Conservation (phyloP, 2,797 vertebrate species). For the Pelochelys cantorii region DNA sequence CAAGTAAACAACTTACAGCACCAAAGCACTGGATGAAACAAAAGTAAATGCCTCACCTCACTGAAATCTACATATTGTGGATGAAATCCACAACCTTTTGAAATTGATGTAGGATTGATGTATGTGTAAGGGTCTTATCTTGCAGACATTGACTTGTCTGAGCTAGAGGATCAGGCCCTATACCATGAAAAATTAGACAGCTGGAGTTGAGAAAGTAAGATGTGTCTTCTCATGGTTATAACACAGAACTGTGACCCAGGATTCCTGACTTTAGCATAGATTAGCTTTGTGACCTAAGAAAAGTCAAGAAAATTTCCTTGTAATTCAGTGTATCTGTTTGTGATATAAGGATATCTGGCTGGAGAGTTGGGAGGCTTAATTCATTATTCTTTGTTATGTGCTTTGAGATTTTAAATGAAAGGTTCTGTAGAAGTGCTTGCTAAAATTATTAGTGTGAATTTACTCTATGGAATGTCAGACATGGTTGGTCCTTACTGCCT, state of each 20-base stretch:
- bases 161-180: slow-evolving; percentile 22
- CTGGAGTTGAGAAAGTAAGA: slow-evolving; percentile 41
- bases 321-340: not conserved
- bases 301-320: not conserved
- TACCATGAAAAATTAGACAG: slow-evolving; percentile 39
- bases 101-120: not conserved
- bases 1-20: not conserved
- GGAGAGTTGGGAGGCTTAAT: not conserved
- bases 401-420: not conserved
- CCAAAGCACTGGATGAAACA: not conserved
- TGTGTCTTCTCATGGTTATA: slow-evolving; percentile 23
- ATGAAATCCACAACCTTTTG: not conserved
- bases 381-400: not conserved
- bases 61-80: not conserved
- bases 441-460: not conserved
- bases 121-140: not conserved
- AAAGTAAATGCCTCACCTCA: not conserved
- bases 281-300: not conserved
- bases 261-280: slow-evolving; percentile 39
- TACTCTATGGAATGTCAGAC: not conserved
- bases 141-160: not conserved
- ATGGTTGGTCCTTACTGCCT: not conserved
- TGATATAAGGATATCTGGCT: not conserved
- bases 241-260: not conserved
- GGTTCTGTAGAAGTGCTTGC: not conserved